Percentiles rank a stretch among this genome's conserved stretches.
Conservation (phyloP, 2,113 vertebrate genomes). For the human region GRCh38 chr3:178102001-178102500, state of each 20-base stretch:
- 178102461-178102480: constrained; percentile 55
- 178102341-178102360: constrained; percentile 27
- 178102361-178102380: constrained; percentile 48
- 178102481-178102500: constrained; percentile 65
- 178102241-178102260: constrained; percentile 62
- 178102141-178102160: background rate
- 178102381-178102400: constrained; percentile 73
- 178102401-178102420: constrained; percentile 70
- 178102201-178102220: constrained; percentile 65
- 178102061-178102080: background rate
- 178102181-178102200: constrained; percentile 30
- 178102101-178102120: constrained; percentile 49
- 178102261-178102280: background rate
- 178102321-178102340: background rate
- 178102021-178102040: background rate
- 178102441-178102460: constrained; percentile 62
- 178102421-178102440: constrained; percentile 65
- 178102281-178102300: constrained; percentile 22
- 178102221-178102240: constrained; percentile 66
- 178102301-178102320: fast-evolving
- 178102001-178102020: background rate
- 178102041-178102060: background rate
- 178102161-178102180: constrained; percentile 21
- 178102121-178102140: background rate
- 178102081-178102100: constrained; percentile 53